Base-by-base conservation (phyloP, 1,140 invertebrate genomes). In the Apis mellifera region DNA sequence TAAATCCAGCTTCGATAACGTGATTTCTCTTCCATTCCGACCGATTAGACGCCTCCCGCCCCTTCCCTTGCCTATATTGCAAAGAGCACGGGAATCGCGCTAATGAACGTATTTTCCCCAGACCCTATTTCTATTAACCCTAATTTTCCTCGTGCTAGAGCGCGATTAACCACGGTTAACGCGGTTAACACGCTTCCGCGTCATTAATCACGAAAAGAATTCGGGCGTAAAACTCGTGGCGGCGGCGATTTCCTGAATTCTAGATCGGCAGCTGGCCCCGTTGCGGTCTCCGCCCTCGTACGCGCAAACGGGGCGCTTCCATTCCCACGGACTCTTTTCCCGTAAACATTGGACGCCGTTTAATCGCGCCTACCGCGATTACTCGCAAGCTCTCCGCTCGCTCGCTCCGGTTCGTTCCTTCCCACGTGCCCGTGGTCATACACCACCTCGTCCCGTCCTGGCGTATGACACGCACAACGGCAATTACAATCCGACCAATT, bases 401-500 rank as follows among this genome's bases (percentile, higher is more conserved):
- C 60, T 42, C n/a, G n/a, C n/a, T n/a, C n/a, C 76, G 17, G 19
- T 5, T 26, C 42, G 32, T 42, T 5, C 5, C 69, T 82, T 83
- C 76, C 81, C 81, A 83, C 81, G 75, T 78, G 75, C n/a, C 64
- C 32, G 17, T 9, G 32, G 17, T 19, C 68, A 57, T 52, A 52
- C 69, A 73, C 60, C n/a, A 21, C 26, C 23, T 52, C n/a, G 83
- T 42, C 75, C 84, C 86, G 77, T 87, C 86, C 82, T 64, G 65
- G 71, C 0, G 77, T 76, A 62, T 26, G 86, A 93, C 93, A 94
- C 93, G 93, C 93, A 94, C 93, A 94, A 93, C 85, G 90, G 93
- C 93, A 94, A 94, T 94, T 94, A 94, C 91, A 92, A 93, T 92
- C 90, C 87, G 77, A 86, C 91, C 89, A 92, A 92, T 94, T 93